phyloP scores from a whole-genome alignment of 1,140 invertebrate species.

The Drosophila kohkoa region DNA sequence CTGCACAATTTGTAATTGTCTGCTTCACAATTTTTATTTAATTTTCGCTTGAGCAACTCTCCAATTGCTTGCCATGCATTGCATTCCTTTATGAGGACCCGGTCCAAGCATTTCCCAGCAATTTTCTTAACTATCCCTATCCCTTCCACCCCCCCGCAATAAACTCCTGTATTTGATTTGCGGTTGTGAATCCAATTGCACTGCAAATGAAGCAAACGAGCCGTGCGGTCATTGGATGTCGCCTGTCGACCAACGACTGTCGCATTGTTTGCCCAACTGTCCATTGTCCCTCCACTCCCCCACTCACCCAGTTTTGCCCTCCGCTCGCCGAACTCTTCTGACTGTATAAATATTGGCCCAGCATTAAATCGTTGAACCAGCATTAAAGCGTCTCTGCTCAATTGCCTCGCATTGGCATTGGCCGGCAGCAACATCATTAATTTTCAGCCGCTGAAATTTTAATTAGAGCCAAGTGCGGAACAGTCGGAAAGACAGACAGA shows the following conservation, averaged over 20 bases:
- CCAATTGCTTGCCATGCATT: slow-evolving; percentile 10
- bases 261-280: slow-evolving; percentile 46
- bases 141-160: background rate
- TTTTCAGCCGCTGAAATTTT: slow-evolving; percentile 61
- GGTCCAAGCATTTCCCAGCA: background rate
- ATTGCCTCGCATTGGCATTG: slow-evolving; percentile 37
- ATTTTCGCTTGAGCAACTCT: slow-evolving; percentile 11
- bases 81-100: background rate
- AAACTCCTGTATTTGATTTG: slow-evolving; percentile 72
- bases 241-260: slow-evolving; percentile 22
- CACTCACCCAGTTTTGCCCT: background rate
- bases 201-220: slow-evolving; percentile 81
- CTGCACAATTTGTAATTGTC: slow-evolving; percentile 39
- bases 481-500: slow-evolving; percentile 7
- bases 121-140: slow-evolving; percentile 23
- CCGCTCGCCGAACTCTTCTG: background rate
- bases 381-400: slow-evolving; percentile 47
- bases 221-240: slow-evolving; percentile 77
- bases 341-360: slow-evolving; percentile 36
- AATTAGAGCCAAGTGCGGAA: slow-evolving; percentile 53
- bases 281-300: slow-evolving; percentile 8
- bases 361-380: slow-evolving; percentile 52
- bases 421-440: slow-evolving; percentile 50
- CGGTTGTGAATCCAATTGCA: slow-evolving; percentile 80
- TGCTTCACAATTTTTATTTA: slow-evolving; percentile 26